phyloP scores from a whole-genome alignment of 2,113 vertebrate species.

The Festucalex cinctus region DNA sequence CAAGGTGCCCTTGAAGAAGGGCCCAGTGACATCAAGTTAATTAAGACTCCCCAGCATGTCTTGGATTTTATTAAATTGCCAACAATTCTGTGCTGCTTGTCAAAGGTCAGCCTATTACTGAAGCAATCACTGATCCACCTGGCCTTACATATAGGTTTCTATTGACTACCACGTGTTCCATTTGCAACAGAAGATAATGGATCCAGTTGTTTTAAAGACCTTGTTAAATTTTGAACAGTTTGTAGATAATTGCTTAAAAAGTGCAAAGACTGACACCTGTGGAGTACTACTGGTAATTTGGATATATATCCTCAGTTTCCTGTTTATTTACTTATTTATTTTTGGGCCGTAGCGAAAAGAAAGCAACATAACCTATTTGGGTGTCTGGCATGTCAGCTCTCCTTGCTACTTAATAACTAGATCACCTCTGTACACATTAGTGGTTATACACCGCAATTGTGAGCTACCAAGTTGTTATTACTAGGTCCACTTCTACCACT shows the following conservation, averaged over 20 bases:
- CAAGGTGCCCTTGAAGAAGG: neutral
- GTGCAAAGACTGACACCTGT: neutral
- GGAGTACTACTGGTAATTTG: neutral
- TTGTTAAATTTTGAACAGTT: neutral
- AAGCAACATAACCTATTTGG: too few species aligned
- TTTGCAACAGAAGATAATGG: neutral
- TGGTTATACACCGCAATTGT: too few species aligned
- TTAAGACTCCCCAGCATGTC: neutral
- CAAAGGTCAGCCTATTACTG: constrained; percentile 5
- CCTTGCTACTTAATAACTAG: too few species aligned
- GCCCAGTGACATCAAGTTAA: neutral
- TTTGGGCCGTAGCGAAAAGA: neutral
- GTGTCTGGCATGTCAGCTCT: too few species aligned
- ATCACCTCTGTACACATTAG: too few species aligned
- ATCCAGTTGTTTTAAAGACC: neutral
- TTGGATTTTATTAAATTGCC: constrained; percentile 11
- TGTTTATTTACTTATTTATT: neutral
- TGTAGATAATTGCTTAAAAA: neutral
- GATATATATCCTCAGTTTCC: too few species aligned
- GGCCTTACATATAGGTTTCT: neutral
- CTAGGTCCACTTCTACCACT: too few species aligned
- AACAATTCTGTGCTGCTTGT: constrained; percentile 2
- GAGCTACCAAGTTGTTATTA: too few species aligned
- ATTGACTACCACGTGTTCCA: neutral
- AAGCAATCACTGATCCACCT: constrained; percentile 4